Percentiles rank a stretch among this genome's conserved stretches.
Conservation (phyloP, 2,888 invertebrate species). For the Lathronympha strigana region DNA sequence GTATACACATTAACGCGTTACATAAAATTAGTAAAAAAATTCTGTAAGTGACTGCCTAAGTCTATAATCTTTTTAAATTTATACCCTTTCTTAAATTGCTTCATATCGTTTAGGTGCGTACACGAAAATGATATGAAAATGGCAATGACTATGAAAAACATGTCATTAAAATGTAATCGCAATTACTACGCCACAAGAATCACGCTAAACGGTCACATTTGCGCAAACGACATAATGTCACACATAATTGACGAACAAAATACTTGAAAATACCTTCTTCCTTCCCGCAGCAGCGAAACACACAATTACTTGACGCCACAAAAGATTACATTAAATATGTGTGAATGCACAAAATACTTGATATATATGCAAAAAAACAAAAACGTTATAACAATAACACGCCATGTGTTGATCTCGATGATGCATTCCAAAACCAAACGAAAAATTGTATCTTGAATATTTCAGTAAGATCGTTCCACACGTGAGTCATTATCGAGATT, state of each 20-base stretch:
- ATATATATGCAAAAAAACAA: slow-evolving; percentile 9
- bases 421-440: not conserved
- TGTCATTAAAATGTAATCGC: slow-evolving; percentile 18
- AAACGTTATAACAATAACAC: not conserved
- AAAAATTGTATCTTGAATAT: too few species aligned
- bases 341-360: not conserved
- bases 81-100: too few species aligned
- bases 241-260: slow-evolving; percentile 35
- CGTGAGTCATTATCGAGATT: too few species aligned
- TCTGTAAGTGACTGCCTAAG: too few species aligned
- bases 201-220: slow-evolving; percentile 36
- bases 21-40: too few species aligned
- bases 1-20: too few species aligned
- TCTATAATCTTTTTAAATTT: too few species aligned
- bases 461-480: too few species aligned
- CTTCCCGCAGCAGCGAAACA: slow-evolving; percentile 19
- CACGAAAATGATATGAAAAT: not conserved
- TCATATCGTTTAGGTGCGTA: too few species aligned
- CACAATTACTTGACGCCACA: slow-evolving; percentile 33
- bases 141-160: slow-evolving; percentile 10
- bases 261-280: slow-evolving; percentile 33
- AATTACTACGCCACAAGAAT: slow-evolving; percentile 12
- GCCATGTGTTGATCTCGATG: not conserved
- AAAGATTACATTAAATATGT: slow-evolving; percentile 14
- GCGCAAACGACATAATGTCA: slow-evolving; percentile 30